A percentile compares a stretch with the other conserved stretches of the same genome.
Conservation (phyloP, 2,888 invertebrate species). For the Hydroisotoma schaefferi region DNA sequence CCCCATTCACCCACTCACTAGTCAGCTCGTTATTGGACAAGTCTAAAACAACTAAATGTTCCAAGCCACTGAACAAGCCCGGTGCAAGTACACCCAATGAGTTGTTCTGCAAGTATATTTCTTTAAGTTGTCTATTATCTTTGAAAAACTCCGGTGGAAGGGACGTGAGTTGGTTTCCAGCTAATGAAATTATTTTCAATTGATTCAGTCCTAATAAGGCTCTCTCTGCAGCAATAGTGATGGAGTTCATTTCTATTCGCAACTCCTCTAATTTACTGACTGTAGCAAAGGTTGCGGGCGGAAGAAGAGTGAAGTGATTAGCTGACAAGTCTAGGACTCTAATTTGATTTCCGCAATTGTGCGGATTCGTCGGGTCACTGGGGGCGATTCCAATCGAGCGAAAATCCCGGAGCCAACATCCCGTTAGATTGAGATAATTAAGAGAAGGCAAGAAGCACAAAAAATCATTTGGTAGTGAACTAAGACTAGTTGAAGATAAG, state of each 20-base stretch:
- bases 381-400: conserved; percentile 66
- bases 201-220: conserved; percentile 71
- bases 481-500: conserved; percentile 75
- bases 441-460: conserved; percentile 71
- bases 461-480: conserved; percentile 71
- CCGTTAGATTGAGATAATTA: conserved; percentile 72
- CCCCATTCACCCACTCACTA: conserved; percentile 74
- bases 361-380: conserved; percentile 50
- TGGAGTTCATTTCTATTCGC: conserved; percentile 71
- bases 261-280: conserved; percentile 68
- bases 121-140: conserved; percentile 71
- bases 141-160: conserved; percentile 77
- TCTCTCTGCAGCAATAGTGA: conserved; percentile 71
- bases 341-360: conserved; percentile 66
- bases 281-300: conserved; percentile 68
- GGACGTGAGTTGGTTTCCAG: conserved; percentile 74
- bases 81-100: conserved; percentile 75
- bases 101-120: conserved; percentile 78
- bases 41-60: conserved; percentile 71
- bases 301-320: conserved; percentile 72
- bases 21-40: conserved; percentile 74
- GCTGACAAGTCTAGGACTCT: conserved; percentile 69
- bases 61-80: conserved; percentile 71
- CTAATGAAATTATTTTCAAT: conserved; percentile 69
- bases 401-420: conserved; percentile 72